phyloP scores from a whole-genome alignment of 1,140 invertebrate genomes.

The Bombus fervidus region DNA sequence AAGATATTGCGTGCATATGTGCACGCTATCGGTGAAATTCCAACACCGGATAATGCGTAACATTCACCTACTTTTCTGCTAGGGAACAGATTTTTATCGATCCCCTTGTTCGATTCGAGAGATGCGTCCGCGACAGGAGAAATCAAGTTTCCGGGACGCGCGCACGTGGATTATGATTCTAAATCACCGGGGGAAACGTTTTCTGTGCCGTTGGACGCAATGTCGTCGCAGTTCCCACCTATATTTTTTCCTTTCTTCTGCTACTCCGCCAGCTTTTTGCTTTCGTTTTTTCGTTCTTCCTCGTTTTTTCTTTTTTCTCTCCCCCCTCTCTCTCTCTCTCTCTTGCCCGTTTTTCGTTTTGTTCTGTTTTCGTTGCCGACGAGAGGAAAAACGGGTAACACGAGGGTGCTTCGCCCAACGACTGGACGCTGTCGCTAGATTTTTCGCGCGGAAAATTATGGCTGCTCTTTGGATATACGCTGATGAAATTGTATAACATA shows the following conservation, averaged over 20 bases:
- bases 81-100: slow-evolving; percentile 29
- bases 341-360: background rate
- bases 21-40: background rate
- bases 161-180: slow-evolving; percentile 42
- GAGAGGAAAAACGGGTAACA: slow-evolving; percentile 12
- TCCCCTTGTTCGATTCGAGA: slow-evolving; percentile 14
- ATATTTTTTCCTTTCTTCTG: slow-evolving; percentile 16
- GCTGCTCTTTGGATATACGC: background rate
- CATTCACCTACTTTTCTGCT: background rate
- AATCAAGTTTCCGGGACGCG: slow-evolving; percentile 22
- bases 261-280: slow-evolving; percentile 1
- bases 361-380: background rate
- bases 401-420: slow-evolving; percentile 29
- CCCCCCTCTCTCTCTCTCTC: background rate
- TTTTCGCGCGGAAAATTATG: slow-evolving; percentile 50
- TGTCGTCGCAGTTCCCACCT: slow-evolving; percentile 45
- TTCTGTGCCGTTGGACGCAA: slow-evolving; percentile 43
- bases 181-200: slow-evolving; percentile 42
- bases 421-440: slow-evolving; percentile 36
- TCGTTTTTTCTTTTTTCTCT: too few relatives aligned
- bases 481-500: slow-evolving; percentile 8
- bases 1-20: too few relatives aligned
- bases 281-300: background rate
- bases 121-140: background rate
- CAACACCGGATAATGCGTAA: background rate